Evolutionary conservation across 2,888 invertebrate genomes (phyloP).

Genomic region (Sclerodermus sp.): DNA sequence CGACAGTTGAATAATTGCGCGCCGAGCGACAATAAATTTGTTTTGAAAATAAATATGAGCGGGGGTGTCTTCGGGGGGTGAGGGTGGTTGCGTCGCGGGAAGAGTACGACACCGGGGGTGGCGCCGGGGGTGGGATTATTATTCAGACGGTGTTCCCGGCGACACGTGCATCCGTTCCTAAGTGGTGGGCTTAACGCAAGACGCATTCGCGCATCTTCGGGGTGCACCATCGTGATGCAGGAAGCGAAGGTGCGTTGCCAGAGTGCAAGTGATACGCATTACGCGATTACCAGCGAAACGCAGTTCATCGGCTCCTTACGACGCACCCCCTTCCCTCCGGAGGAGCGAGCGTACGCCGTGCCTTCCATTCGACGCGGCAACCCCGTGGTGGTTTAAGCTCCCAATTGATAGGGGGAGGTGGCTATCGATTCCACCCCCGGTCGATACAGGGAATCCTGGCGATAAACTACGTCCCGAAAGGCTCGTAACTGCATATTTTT

Average conservation of each 20-base stretch:
- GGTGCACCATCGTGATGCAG: conserved; percentile 3
- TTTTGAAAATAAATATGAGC: no score
- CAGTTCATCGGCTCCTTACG: conserved; percentile 15
- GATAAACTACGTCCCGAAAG: conserved; percentile 11
- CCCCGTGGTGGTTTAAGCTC: conserved; percentile 18
- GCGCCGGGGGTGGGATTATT: neutral
- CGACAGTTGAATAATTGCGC: no score
- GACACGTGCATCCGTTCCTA: no score
- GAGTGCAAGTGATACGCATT: neutral
- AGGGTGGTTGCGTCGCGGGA: no score
- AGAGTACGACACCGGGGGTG: no score
- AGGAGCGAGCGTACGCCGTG: conserved; percentile 7
- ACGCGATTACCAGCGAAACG: neutral
- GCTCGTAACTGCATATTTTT: conserved; percentile 19
- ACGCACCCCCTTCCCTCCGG: no score
- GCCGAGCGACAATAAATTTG: no score
- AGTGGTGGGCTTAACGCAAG: no score
- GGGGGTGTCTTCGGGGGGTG: no score
- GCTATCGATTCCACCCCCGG: conserved; percentile 12
- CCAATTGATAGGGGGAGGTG: conserved; percentile 15
- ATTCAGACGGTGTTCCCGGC: no score
- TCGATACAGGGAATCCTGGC: conserved; percentile 6
- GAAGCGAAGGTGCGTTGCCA: conserved; percentile 7
- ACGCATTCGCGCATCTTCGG: neutral
- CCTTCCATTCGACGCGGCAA: conserved; percentile 13